phyloP scores from a whole-genome alignment of 2,113 vertebrate genomes.

The Callipepla squamata region DNA sequence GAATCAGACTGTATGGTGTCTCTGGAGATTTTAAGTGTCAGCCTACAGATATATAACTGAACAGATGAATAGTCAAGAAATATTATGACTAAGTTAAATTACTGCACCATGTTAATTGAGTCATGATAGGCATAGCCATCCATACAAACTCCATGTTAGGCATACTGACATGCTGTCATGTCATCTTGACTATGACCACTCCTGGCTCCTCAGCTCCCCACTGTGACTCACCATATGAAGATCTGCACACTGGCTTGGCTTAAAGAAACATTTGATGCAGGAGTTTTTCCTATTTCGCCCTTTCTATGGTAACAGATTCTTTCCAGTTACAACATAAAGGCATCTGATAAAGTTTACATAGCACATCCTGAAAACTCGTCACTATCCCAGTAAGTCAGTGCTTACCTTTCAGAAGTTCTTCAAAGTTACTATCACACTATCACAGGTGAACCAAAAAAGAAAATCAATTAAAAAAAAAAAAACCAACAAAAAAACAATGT shows the following conservation, averaged over 20 bases:
- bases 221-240: neutral
- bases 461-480: neutral
- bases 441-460: neutral
- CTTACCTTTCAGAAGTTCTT: neutral
- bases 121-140: neutral
- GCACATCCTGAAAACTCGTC: neutral
- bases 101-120: neutral
- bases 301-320: neutral
- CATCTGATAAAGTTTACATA: neutral
- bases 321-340: neutral
- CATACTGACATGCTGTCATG: neutral
- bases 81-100: neutral
- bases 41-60: neutral
- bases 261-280: neutral
- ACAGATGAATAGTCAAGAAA: neutral
- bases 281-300: neutral
- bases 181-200: neutral
- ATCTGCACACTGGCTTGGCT: neutral
- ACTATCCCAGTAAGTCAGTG: neutral
- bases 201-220: neutral
- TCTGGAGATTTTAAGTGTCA: neutral
- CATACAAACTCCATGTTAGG: neutral
- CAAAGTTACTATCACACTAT: neutral
- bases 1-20: neutral
- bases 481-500: neutral